Evolutionary conservation across 2,797 vertebrate species (phyloP).

Genomic region (Lutjanus argentimaculatus): DNA sequence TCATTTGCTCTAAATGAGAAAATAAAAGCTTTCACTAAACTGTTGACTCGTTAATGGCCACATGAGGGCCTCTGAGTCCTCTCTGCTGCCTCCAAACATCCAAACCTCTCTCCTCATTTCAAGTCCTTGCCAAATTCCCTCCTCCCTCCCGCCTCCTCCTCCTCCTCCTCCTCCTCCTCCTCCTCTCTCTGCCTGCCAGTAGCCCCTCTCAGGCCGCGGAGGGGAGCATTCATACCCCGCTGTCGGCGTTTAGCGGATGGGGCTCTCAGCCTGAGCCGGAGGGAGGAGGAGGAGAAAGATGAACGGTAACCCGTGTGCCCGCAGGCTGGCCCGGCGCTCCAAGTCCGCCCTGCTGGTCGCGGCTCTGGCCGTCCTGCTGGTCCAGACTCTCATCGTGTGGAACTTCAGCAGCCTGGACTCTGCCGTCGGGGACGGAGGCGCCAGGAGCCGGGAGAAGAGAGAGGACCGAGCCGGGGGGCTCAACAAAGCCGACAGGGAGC

Average conservation of each 20-base stretch:
- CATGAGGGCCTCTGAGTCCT: constrained; percentile 64
- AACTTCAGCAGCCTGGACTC: constrained; percentile 96
- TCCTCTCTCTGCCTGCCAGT: constrained; percentile 72
- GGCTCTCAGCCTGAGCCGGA: constrained; percentile 70
- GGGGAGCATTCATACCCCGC: constrained; percentile 79
- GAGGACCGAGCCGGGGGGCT: constrained; percentile 71
- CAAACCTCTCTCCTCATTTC: constrained; percentile 69
- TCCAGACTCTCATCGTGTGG: constrained; percentile 97
- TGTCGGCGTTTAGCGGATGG: constrained; percentile 76
- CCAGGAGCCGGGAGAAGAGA: constrained; percentile 84
- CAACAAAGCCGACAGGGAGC: constrained; percentile 79
- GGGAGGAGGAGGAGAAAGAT: constrained; percentile 66
- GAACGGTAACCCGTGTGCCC: constrained; percentile 85
- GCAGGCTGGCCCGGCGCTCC: constrained; percentile 92
- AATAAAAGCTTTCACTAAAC: constrained; percentile 21
- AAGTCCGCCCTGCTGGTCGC: constrained; percentile 90
- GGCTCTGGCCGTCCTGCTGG: constrained; percentile 91
- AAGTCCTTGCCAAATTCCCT: constrained; percentile 68
- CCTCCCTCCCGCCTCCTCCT: constrained; percentile 46
- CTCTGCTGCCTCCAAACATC: constrained; percentile 36
- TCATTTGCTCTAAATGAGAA: constrained; percentile 11
- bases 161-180: constrained; percentile 47
- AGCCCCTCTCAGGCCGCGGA: constrained; percentile 69
- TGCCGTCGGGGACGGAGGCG: constrained; percentile 86
- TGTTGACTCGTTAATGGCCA: constrained; percentile 48